Base-by-base conservation (phyloP, 2,113 vertebrate species). In the Mungos mungo region DNA sequence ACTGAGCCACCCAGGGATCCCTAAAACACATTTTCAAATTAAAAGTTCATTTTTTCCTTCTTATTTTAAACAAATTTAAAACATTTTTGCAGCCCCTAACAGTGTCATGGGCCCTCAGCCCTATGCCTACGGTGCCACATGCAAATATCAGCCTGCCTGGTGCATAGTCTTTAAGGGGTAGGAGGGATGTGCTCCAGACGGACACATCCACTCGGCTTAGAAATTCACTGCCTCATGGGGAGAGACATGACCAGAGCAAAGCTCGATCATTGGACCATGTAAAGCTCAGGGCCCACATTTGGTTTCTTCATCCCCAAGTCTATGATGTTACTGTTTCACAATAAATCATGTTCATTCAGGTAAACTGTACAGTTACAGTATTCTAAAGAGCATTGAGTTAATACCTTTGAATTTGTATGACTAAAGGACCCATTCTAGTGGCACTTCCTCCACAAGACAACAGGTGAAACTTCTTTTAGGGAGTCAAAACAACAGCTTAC, bases 161-260 rank as follows among this genome's bases (percentile, higher is more conserved):
- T 65, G 27, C 25, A 4, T 33, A 12, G 14, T 45, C n/a, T 83
- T n/a, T 25, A 66, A 82, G 27, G 14, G 12, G 18, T 33, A 8
- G 23, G 13, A 5, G 0, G 1, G 18, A 4, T 50, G 41, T 9
- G 33, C 41, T 33, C 12, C 57, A 35, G 25, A 2, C 15, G 35
- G 29, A 18, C 33, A 38, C 25, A 52, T 76, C 69, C 50, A 45
- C 21, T 25, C 54, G 47, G 50, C 33, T 25, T 88, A 50, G 31
- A 80, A 33, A 87, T 13, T 50, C 11, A 6, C 15, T 18, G 12
- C 7, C 11, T 18, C 29, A 9, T 13, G 0, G 31, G 33, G 7
- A 68, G 38, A 50, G 11, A 18, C 5, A 4, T 15, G n/a, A 50
- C 11, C 33, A 13, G 65, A 63, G 38, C 33, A 88, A 5, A 88